A percentile compares a stretch with the other conserved stretches of the same genome.
These are phyloP conservation scores for Pao palembangensis DNA, from an alignment of 2,113 vertebrate species.

Conservation along the genomic window DNA sequence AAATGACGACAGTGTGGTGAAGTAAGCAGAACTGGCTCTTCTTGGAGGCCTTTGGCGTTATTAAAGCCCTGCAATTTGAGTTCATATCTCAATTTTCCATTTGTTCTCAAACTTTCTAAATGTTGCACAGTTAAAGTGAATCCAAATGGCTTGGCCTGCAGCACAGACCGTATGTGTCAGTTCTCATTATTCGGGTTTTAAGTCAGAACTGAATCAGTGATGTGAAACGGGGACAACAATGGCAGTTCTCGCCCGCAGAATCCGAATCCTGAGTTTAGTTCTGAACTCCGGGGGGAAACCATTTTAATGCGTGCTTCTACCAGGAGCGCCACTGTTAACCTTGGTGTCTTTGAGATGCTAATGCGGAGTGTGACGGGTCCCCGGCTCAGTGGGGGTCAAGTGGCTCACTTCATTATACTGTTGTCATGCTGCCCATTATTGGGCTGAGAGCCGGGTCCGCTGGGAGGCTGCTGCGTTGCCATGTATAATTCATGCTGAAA, in stretches of 20 bases:
- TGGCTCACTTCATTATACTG: slow-evolving; percentile 76
- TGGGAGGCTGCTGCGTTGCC: slow-evolving; percentile 66
- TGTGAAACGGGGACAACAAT: slow-evolving; percentile 27
- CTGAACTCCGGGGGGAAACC: slow-evolving; percentile 10
- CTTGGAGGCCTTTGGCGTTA: too few relatives aligned
- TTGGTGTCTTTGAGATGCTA: slow-evolving; percentile 77
- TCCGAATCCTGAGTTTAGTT: slow-evolving; percentile 3
- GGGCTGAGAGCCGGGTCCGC: slow-evolving; percentile 49
- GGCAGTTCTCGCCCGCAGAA: slow-evolving; percentile 5
- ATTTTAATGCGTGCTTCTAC: slow-evolving; percentile 22
- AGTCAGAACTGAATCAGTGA: background rate
- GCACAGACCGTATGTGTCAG: background rate
- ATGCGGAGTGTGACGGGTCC: slow-evolving; percentile 66
- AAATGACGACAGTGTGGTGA: too few relatives aligned
- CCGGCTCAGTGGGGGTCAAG: slow-evolving; percentile 71
- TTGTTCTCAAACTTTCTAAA: too few relatives aligned
- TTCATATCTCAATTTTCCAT: too few relatives aligned
- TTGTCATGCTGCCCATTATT: slow-evolving; percentile 76
- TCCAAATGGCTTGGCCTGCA: too few relatives aligned
- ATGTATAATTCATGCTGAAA: slow-evolving; percentile 79
- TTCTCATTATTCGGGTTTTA: too few relatives aligned
- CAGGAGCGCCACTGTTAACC: slow-evolving; percentile 62
- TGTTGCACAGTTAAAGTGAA: too few relatives aligned
- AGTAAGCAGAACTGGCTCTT: too few relatives aligned
- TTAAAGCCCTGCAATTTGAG: too few relatives aligned